Evolutionary conservation across 2,113 vertebrate genomes (phyloP).

Genomic region (Ptilonorhynchus violaceus): DNA sequence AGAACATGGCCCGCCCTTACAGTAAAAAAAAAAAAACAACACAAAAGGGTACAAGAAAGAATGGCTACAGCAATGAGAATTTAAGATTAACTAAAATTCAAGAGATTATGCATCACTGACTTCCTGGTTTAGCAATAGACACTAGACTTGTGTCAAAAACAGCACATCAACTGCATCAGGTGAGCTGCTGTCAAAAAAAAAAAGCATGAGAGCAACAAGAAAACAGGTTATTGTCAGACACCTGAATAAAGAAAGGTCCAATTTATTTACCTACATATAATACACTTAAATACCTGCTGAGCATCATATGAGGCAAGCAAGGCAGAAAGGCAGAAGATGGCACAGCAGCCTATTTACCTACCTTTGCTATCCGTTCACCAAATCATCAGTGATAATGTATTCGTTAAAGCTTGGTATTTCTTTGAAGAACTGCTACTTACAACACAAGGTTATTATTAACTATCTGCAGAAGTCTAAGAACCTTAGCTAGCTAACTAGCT

Average conservation of each 20-base stretch:
- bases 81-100: not conserved
- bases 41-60: not conserved
- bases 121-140: not conserved
- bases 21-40: not conserved
- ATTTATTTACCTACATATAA: not conserved
- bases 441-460: not conserved
- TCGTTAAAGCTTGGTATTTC: not conserved
- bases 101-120: not conserved
- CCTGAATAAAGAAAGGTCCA: not conserved
- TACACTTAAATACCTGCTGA: not conserved
- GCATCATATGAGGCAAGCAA: not conserved
- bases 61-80: not conserved
- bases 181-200: not conserved
- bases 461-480: not conserved
- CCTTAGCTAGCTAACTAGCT: not conserved
- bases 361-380: not conserved
- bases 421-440: not conserved
- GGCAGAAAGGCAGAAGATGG: not conserved
- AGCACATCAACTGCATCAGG: not conserved
- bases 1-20: not conserved
- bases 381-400: not conserved
- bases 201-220: not conserved
- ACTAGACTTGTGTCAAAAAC: not conserved
- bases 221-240: constrained; percentile 14
- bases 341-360: not conserved